phyloP scores from a whole-genome alignment of 2,888 invertebrate genomes.

The Chymomyza procnemis region DNA sequence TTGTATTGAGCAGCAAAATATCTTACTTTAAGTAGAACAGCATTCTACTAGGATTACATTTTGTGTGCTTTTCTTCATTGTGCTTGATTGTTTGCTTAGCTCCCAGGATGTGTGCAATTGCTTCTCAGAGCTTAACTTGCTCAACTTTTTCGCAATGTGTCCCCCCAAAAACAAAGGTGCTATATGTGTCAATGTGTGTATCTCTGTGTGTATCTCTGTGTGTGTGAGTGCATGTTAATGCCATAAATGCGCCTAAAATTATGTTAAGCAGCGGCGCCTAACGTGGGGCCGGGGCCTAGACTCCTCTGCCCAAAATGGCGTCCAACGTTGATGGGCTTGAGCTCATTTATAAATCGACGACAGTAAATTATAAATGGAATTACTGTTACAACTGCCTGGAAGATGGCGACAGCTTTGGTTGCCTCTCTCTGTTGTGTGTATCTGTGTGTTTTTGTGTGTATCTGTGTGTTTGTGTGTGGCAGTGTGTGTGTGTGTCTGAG shows the following conservation, averaged over 20 bases:
- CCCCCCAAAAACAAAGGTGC: not conserved
- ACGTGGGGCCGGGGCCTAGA: not conserved
- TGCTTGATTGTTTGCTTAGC: not conserved
- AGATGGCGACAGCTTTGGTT: not conserved
- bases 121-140: not conserved
- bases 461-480: not conserved
- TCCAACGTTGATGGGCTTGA: constrained; percentile 30
- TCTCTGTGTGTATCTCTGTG: too few relatives aligned
- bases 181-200: not conserved
- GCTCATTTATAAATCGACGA: constrained; percentile 68
- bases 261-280: constrained; percentile 52
- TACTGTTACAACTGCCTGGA: constrained; percentile 41
- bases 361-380: constrained; percentile 67
- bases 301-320: not conserved
- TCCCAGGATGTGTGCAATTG: not conserved
- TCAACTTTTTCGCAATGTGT: constrained; percentile 1
- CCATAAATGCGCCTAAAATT: constrained; percentile 61
- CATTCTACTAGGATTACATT: too few relatives aligned
- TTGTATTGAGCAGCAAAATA: too few relatives aligned
- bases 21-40: too few relatives aligned
- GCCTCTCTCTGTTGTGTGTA: not conserved
- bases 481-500: not conserved
- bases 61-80: too few relatives aligned
- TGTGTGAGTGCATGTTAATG: constrained; percentile 34
- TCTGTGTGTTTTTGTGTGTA: not conserved